Conservation (phyloP, 2,888 invertebrate species). For the Latrodectus hesperus region DNA sequence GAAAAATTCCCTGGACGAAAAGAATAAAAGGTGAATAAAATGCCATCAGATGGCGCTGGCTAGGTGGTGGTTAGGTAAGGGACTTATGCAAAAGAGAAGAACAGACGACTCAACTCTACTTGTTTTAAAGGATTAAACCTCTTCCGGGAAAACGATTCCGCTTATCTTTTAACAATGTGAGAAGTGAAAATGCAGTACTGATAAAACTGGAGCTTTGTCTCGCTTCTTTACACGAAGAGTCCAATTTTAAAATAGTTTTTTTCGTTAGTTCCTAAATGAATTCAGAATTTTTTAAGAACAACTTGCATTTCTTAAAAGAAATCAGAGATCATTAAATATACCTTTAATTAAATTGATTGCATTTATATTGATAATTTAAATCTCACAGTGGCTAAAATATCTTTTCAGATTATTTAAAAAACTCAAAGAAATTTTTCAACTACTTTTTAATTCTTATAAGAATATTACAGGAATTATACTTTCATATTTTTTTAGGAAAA, state of each 20-base stretch:
- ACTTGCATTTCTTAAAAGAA: not conserved
- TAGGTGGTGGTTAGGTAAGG: not conserved
- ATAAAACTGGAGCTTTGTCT: conserved; percentile 38
- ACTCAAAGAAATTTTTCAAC: not conserved
- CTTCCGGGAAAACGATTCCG: conserved; percentile 51
- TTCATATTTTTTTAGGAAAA: not conserved
- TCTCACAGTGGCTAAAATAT: too few species aligned
- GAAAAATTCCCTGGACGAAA: conserved; percentile 39
- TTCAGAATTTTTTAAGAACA: not conserved
- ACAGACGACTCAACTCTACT: conserved; percentile 55
- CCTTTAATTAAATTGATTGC: too few species aligned
- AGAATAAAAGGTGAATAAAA: conserved; percentile 46
- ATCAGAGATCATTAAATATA: conserved; percentile 2
- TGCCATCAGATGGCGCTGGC: conserved; percentile 55
- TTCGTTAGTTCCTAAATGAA: conserved; percentile 29
- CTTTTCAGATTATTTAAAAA: too few species aligned
- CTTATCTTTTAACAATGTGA: conserved; percentile 60
- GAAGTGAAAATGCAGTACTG: conserved; percentile 49
- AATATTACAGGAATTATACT: not conserved
- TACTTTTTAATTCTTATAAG: not conserved
- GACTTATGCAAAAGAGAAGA: conserved; percentile 51
- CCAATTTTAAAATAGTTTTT: not conserved
- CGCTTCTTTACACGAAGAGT: conserved; percentile 5
- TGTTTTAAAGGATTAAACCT: conserved; percentile 55
- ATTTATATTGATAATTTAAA: too few species aligned